Evolutionary conservation across 2,113 vertebrate species (phyloP), one percentile per base, ranked within the genome.

Genomic region (Acanthochromis polyacanthus): DNA sequence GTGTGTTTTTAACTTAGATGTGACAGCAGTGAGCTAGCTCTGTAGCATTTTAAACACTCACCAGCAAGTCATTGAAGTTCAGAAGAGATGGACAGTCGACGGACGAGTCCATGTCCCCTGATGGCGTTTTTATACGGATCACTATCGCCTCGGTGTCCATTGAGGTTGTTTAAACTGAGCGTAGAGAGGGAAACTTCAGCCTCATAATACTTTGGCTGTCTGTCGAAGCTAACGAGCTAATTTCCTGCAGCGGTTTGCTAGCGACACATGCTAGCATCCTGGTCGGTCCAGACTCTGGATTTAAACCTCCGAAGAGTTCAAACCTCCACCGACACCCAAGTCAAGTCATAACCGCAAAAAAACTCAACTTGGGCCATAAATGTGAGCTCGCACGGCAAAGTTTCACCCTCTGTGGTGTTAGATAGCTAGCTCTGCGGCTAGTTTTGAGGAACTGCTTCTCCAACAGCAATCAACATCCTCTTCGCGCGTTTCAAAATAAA

Each of bases 61-160:
- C 98, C 96, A 99, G 94, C 83, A 99, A 93, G 51, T 99, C 98
- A 90, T 96, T 96, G 93, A 99, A 99, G 93, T 97, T 96, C 30
- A 98, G 84, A 82, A 97, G 96, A 9, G 96, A 96, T 1, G 96
- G 96, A 28, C 90, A 96, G 87, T 97, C 96, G 45, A 99, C 97
- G 10, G 96, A 96, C 79, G 98, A 99, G 92, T 99, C 98, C 94
- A 99, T 97, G 78, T 98, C 98, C 32, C 96, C 97, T 1, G 93
- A 91, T 20, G 98, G 97, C 9, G 97, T 96, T 79, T 94, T 96
- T 90, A 99, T 99, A 71, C 98, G 98, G 90, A 99, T 98, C 45
- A 98, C 96, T 89, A 99, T 96, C 82, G 95, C 93, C 88, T 96
- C 96, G 85, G 83, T 89, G 88, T 97, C 97, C 97, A 99, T 99